Conservation (phyloP, 2,888 invertebrate species). For the Spialia ferax region DNA sequence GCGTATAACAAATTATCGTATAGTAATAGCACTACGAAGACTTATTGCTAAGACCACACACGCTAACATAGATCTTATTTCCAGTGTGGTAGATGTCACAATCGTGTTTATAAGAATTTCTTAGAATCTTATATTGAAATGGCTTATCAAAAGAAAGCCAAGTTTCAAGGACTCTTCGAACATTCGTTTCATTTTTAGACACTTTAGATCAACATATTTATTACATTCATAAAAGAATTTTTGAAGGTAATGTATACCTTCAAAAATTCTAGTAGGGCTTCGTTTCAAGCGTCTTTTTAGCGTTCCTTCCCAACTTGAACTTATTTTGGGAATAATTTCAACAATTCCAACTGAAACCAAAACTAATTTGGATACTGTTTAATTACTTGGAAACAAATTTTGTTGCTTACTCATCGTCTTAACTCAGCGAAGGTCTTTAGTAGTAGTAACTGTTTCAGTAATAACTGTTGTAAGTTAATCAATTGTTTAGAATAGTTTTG, state of each 20-base stretch:
- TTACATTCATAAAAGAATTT: too few relatives aligned
- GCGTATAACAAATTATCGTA: conserved; percentile 50
- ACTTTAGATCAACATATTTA: too few relatives aligned
- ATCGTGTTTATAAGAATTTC: not conserved
- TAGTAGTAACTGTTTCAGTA: too few relatives aligned
- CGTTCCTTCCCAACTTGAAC: not conserved
- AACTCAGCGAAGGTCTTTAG: too few relatives aligned
- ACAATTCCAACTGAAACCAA: conserved; percentile 7
- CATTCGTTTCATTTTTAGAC: too few relatives aligned
- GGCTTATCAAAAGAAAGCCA: not conserved
- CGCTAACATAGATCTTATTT: conserved; percentile 28
- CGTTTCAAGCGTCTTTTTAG: too few relatives aligned
- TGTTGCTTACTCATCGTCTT: not conserved
- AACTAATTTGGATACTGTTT: not conserved
- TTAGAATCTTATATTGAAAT: not conserved
- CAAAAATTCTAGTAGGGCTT: too few relatives aligned
- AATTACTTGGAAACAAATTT: conserved; percentile 1
- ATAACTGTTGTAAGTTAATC: too few relatives aligned
- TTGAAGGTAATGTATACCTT: too few relatives aligned
- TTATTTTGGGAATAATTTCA: not conserved
- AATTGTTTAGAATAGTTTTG: too few relatives aligned
- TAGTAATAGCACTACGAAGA: conserved; percentile 65
- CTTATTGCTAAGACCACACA: conserved; percentile 48
- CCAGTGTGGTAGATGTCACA: conserved; percentile 13
- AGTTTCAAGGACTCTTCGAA: too few relatives aligned